phyloP scores from a whole-genome alignment of 2,888 invertebrate genomes.

The Lacanobia oleracea region DNA sequence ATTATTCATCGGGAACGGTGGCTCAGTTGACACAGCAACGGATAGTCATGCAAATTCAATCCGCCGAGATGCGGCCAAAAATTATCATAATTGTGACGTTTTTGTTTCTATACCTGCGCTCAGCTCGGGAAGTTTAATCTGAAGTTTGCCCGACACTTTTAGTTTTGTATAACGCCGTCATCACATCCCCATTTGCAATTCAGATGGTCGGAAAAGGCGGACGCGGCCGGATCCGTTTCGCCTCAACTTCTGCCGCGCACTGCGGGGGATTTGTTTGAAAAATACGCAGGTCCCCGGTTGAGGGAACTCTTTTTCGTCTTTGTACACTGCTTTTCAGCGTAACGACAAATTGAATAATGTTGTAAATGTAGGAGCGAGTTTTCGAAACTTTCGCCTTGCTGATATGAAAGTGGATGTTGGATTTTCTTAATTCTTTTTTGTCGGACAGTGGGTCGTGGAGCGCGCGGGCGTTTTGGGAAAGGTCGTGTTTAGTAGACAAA shows the following conservation, averaged over 20 bases:
- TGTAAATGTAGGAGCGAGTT: conserved; percentile 72
- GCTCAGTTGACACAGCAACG: conserved; percentile 89
- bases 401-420: conserved; percentile 60
- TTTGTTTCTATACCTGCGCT: conserved; percentile 89
- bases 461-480: conserved; percentile 25
- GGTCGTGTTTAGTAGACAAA: conserved; percentile 54
- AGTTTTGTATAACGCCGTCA: conserved; percentile 89
- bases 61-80: conserved; percentile 86
- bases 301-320: conserved; percentile 77
- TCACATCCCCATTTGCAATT: conserved; percentile 89
- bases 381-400: conserved; percentile 65
- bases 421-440: conserved; percentile 65
- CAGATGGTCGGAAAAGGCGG: conserved; percentile 89
- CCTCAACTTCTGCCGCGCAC: conserved; percentile 81
- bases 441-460: conserved; percentile 53
- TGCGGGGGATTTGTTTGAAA: conserved; percentile 84
- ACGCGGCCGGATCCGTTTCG: conserved; percentile 77
- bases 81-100: conserved; percentile 91
- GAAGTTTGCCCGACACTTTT: conserved; percentile 90
- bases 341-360: conserved; percentile 86
- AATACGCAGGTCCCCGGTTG: conserved; percentile 81
- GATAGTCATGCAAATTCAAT: conserved; percentile 90
- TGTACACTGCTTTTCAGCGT: conserved; percentile 79
- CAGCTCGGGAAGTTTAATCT: conserved; percentile 86
- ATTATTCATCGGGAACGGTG: conserved; percentile 88